These are phyloP conservation scores for Acronicta psi DNA, from an alignment of 2,888 invertebrate genomes.

Conservation along the genomic window DNA sequence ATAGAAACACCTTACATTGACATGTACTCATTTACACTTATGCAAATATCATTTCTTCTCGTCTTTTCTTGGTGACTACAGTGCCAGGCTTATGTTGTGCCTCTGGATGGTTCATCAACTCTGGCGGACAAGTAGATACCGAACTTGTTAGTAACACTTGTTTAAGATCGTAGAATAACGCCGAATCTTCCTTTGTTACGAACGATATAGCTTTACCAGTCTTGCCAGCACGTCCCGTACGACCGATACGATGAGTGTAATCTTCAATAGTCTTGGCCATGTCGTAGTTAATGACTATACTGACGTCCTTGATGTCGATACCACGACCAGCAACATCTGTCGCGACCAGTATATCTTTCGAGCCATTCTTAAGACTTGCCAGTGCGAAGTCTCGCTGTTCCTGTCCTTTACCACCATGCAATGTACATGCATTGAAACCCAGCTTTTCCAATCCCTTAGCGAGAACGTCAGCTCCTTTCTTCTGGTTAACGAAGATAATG, in stretches of 20 bases:
- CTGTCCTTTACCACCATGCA: constrained; percentile 99
- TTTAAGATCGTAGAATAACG: constrained; percentile 98
- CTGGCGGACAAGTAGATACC: constrained; percentile 98
- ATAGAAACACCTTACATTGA: constrained; percentile 21
- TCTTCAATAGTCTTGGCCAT: constrained; percentile 99
- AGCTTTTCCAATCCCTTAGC: constrained; percentile 99
- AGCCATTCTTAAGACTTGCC: constrained; percentile 97
- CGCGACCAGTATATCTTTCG: constrained; percentile 99
- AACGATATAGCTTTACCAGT: constrained; percentile 98
- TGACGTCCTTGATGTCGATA: constrained; percentile 99
- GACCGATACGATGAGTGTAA: constrained; percentile 99
- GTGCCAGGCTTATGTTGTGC: constrained; percentile 99
- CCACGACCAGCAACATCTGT: constrained; percentile 99
- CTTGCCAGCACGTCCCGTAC: constrained; percentile 99
- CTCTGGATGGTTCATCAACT: constrained; percentile 99
- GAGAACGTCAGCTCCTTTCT: constrained; percentile 99
- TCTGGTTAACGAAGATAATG: constrained; percentile 99
- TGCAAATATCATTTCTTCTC: constrained; percentile 98
- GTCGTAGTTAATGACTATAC: constrained; percentile 99
- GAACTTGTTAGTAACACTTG: constrained; percentile 96
- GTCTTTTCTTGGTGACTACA: constrained; percentile 97
- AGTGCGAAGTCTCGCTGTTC: constrained; percentile 99
- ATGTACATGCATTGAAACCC: constrained; percentile 98
- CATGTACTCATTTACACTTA: constrained; percentile 77
- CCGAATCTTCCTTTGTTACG: constrained; percentile 98